phyloP scores from a whole-genome alignment of 53 echinoderm and acorn worm genomes.

The Apostichopus leukothele region DNA sequence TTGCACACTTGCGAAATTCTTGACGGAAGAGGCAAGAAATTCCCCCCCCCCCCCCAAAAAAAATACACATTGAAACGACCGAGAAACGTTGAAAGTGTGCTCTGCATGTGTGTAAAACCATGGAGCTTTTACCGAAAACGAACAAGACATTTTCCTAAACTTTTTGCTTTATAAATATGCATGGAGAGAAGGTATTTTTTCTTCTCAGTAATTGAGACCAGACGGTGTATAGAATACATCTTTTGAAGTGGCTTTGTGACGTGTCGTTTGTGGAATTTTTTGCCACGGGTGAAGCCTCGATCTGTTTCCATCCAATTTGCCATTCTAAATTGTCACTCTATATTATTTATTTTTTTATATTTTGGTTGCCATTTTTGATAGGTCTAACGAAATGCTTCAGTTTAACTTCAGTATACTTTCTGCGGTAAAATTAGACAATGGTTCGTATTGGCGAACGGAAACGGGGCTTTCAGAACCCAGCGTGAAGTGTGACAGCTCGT shows the following conservation, averaged over 20 bases:
- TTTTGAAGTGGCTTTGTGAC: not conserved
- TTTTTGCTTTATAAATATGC: not conserved
- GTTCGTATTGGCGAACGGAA: slow-evolving; percentile 3
- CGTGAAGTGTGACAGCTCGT: not conserved
- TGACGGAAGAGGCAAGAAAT: no score
- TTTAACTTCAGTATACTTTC: not conserved
- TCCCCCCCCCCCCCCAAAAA: no score
- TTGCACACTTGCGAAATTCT: no score
- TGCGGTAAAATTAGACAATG: slow-evolving; percentile 35
- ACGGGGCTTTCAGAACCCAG: slow-evolving; percentile 9
- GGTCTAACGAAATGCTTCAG: not conserved
- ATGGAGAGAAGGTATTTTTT: not conserved
- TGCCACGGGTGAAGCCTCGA: slow-evolving; percentile 17
- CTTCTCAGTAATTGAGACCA: slow-evolving; percentile 13
- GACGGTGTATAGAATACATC: not conserved
- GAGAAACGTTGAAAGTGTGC: no score
- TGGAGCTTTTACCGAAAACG: no score
- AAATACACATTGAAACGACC: no score
- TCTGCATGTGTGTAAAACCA: no score
- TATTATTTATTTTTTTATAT: not conserved
- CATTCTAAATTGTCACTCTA: slow-evolving; percentile 10
- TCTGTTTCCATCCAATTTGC: slow-evolving; percentile 25
- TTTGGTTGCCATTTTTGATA: not conserved
- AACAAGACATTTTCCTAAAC: not conserved
- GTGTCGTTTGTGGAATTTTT: slow-evolving; percentile 18